Evolutionary conservation across 1,140 invertebrate genomes (phyloP).

Genomic region (Cydia pomonella): DNA sequence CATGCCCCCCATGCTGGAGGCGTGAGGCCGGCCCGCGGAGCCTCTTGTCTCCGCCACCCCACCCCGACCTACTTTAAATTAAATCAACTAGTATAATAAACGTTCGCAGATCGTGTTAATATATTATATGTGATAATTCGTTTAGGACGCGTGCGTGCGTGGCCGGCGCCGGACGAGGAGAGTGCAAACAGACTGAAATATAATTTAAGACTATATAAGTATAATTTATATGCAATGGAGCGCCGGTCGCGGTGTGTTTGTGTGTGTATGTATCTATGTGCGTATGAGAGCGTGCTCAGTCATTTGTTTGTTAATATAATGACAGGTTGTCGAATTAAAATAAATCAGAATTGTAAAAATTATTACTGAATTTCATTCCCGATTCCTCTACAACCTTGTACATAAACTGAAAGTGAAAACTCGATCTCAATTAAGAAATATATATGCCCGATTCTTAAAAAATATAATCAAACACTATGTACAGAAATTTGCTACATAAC

Average conservation of each 20-base stretch:
- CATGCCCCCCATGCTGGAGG: slow-evolving; percentile 82
- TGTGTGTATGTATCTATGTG: slow-evolving; percentile 76
- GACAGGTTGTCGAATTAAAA: slow-evolving; percentile 80
- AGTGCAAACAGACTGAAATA: slow-evolving; percentile 79
- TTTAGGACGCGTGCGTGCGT: slow-evolving; percentile 78
- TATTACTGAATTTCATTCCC: slow-evolving; percentile 59
- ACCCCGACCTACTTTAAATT: slow-evolving; percentile 78
- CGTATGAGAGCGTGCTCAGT: slow-evolving; percentile 80
- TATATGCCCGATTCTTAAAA: neutral
- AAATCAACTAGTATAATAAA: slow-evolving; percentile 76
- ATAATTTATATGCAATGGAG: slow-evolving; percentile 80
- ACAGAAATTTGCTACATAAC: neutral
- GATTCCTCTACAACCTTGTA: slow-evolving; percentile 15
- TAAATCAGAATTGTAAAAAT: slow-evolving; percentile 79
- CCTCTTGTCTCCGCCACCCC: slow-evolving; percentile 73
- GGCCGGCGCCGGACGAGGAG: slow-evolving; percentile 79
- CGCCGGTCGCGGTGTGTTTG: slow-evolving; percentile 79
- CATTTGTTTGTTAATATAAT: slow-evolving; percentile 81
- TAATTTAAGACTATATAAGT: slow-evolving; percentile 80
- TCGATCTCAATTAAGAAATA: neutral
- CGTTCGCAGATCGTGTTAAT: slow-evolving; percentile 80
- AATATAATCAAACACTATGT: neutral
- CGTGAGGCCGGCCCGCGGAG: slow-evolving; percentile 80
- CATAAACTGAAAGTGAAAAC: slow-evolving; percentile 10
- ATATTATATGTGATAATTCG: slow-evolving; percentile 81